A percentile compares a stretch with the other conserved stretches of the same genome.
phyloP scores from a whole-genome alignment of 2,797 vertebrate genomes.

The Syngnathus rostellatus region DNA sequence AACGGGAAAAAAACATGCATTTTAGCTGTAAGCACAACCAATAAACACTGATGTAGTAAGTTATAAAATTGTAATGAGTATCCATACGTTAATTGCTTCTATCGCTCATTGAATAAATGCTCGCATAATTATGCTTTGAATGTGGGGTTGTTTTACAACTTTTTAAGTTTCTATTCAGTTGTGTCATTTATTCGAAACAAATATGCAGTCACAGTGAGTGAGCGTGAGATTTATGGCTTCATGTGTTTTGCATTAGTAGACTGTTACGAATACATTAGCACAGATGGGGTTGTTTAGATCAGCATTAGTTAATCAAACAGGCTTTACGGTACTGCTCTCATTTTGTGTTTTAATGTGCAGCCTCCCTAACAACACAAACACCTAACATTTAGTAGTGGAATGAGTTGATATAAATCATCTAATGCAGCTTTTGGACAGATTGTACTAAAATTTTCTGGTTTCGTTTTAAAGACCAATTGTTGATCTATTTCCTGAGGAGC shows the following conservation, averaged over 20 bases:
- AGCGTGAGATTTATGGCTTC: slow-evolving; percentile 25
- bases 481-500: neutral
- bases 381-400: neutral
- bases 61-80: neutral
- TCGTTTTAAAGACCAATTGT: neutral
- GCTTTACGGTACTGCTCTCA: slow-evolving; percentile 28
- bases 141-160: slow-evolving; percentile 3
- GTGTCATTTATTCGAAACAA: slow-evolving; percentile 26
- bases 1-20: no score
- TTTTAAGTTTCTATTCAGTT: slow-evolving; percentile 10
- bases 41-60: no score
- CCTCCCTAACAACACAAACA: neutral
- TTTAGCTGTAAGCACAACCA: no score
- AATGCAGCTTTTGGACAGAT: neutral
- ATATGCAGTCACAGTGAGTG: slow-evolving; percentile 23
- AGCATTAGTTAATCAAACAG: slow-evolving; percentile 43
- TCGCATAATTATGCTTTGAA: slow-evolving; percentile 24
- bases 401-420: neutral
- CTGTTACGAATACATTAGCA: slow-evolving; percentile 38
- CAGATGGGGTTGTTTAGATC: slow-evolving; percentile 54
- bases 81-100: neutral
- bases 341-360: slow-evolving; percentile 15
- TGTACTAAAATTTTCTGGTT: no score
- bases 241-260: slow-evolving; percentile 47
- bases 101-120: neutral